Base-by-base conservation (phyloP, 2,113 vertebrate species). In the Athene cunicularia region DNA sequence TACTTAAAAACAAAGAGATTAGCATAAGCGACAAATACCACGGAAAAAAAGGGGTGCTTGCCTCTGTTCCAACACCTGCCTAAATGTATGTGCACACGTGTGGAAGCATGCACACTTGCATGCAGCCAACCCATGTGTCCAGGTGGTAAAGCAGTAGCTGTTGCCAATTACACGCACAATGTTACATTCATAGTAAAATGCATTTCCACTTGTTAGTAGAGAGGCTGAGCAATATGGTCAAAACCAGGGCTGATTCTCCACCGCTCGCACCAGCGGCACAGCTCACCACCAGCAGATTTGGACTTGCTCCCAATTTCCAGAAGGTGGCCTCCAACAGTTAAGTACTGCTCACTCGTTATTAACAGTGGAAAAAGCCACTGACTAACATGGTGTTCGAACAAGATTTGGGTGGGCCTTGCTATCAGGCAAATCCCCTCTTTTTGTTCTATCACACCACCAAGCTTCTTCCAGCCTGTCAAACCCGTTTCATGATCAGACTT, bases 401-500 rank as follows among this genome's bases (percentile, higher is more conserved):
- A 66, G 80, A 45, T 76, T 23, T 76, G 90, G 76, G 86, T 93
- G 86, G 81, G 75, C 60, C 82, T 43, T 56, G 49, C 86, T 67
- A 63, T 41, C 70, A 43, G 86, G 76, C 67, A 93, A 92, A 95
- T 60, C 77, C 85, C 45, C 56, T 97, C 81, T 76, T 95, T 97
- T 92, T 55, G 67, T 84, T 83, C 70, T 90, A 73, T 86, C 97
- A 96, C 95, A 80, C 89, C 94, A 96, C 62, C 1, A 0, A 55
- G 58, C 79, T 95, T 82, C 84, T 88, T 95, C 81, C 80, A 97
- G 33, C 82, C 85, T 1, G 26, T 88, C 87, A 98, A 97, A 97
- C 80, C 59, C 94, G 94, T 81, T 93, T 91, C 92, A 93, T 86
- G 81, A 94, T 95, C 94, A 97, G 89, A 95, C 93, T 97, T 63